A percentile compares a stretch with the other conserved stretches of the same genome.
Evolutionary conservation across 2,113 vertebrate genomes (phyloP).

Genomic region (Entomyzon cyanotis): DNA sequence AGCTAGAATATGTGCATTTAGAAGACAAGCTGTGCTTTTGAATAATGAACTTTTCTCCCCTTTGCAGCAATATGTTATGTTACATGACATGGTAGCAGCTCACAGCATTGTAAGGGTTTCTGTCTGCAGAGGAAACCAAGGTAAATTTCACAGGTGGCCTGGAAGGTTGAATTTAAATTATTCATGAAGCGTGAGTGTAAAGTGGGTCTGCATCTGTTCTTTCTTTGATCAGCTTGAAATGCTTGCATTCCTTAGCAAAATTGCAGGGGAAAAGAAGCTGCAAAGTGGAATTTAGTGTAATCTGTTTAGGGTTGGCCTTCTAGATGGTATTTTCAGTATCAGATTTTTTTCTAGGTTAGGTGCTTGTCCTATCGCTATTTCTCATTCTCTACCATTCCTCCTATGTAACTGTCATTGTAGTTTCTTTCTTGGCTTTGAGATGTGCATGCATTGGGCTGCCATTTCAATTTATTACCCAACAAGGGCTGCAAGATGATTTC

Average conservation of each 20-base stretch:
- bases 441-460: background rate
- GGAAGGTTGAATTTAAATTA: background rate
- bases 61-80: constrained; percentile 94
- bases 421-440: background rate
- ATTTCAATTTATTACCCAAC: background rate
- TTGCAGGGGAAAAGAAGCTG: background rate
- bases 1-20: background rate
- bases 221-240: background rate
- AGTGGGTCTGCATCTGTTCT: background rate
- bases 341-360: background rate
- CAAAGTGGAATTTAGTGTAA: background rate
- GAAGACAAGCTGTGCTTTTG: background rate
- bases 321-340: background rate
- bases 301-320: background rate
- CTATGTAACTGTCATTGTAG: background rate
- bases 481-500: background rate
- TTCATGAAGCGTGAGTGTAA: background rate
- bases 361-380: background rate
- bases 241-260: background rate
- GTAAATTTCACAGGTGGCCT: constrained; percentile 67
- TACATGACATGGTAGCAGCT: constrained; percentile 96
- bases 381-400: background rate
- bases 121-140: constrained; percentile 87
- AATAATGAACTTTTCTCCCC: background rate
- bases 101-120: constrained; percentile 95